Evolutionary conservation across 1,140 invertebrate species (phyloP).

Genomic region (Halesus radiatus): DNA sequence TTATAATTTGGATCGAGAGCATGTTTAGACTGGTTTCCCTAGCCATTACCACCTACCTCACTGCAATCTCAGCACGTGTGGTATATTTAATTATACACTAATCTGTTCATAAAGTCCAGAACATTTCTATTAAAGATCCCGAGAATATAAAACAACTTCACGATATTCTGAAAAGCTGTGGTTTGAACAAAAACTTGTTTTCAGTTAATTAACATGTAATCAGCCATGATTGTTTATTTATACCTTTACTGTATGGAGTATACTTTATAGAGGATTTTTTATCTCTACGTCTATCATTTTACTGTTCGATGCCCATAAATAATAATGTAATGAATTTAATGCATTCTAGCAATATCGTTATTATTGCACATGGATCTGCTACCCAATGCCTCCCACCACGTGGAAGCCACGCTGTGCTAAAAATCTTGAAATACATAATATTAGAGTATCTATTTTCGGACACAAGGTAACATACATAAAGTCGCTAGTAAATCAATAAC

Average conservation of each 20-base stretch:
- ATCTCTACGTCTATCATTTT: neutral
- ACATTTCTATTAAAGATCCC: constrained; percentile 15
- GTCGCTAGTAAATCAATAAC: too few species aligned
- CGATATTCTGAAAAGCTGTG: neutral
- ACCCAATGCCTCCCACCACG: too few species aligned
- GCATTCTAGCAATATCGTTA: too few species aligned
- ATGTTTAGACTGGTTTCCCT: constrained; percentile 14
- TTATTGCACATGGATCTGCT: too few species aligned
- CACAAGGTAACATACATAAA: too few species aligned
- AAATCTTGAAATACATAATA: too few species aligned
- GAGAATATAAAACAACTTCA: constrained; percentile 7
- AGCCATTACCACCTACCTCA: neutral
- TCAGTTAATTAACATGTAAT: neutral
- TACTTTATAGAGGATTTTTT: neutral
- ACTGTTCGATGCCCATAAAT: neutral
- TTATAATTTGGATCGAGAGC: constrained; percentile 12
- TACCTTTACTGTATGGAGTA: neutral
- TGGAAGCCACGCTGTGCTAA: too few species aligned
- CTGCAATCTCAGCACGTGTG: neutral
- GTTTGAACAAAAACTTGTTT: constrained; percentile 2
- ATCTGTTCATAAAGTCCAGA: constrained; percentile 18
- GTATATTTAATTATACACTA: constrained; percentile 18
- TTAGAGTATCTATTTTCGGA: too few species aligned
- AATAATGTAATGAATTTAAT: neutral
- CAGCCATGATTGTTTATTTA: constrained; percentile 7